Evolutionary conservation across 2,888 invertebrate genomes (phyloP).

Genomic region (Branchellion lobata): DNA sequence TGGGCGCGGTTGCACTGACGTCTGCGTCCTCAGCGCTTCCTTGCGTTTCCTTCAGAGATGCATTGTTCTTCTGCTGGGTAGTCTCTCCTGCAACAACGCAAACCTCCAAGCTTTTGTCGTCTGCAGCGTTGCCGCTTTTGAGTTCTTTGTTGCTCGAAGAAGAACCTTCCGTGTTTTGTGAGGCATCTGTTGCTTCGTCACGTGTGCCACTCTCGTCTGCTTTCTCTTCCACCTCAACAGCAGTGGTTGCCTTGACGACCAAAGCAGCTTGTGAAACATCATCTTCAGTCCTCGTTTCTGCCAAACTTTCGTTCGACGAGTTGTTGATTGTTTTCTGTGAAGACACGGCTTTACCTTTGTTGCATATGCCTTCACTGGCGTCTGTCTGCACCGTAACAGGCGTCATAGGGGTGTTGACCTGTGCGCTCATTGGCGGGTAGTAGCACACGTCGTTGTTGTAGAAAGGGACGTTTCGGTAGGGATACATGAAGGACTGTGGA

Average conservation of each 20-base stretch:
- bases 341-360: not conserved
- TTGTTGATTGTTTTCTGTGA: not conserved
- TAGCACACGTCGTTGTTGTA: not conserved
- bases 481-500: not conserved
- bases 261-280: not conserved
- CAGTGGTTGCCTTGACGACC: not conserved
- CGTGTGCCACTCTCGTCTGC: not conserved
- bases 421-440: not conserved
- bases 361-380: not conserved
- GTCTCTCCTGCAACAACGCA: not conserved
- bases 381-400: too few relatives aligned
- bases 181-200: not conserved
- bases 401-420: not conserved
- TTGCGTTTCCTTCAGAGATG: not conserved
- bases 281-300: not conserved
- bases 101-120: too few relatives aligned
- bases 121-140: too few relatives aligned
- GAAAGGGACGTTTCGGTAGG: slow-evolving; percentile 1
- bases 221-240: too few relatives aligned
- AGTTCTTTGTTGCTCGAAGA: not conserved
- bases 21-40: not conserved
- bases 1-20: not conserved
- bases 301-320: not conserved
- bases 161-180: not conserved
- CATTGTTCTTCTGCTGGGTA: not conserved